Evolutionary conservation across 2,113 vertebrate genomes (phyloP).

Genomic region (Pleuronectes platessa): DNA sequence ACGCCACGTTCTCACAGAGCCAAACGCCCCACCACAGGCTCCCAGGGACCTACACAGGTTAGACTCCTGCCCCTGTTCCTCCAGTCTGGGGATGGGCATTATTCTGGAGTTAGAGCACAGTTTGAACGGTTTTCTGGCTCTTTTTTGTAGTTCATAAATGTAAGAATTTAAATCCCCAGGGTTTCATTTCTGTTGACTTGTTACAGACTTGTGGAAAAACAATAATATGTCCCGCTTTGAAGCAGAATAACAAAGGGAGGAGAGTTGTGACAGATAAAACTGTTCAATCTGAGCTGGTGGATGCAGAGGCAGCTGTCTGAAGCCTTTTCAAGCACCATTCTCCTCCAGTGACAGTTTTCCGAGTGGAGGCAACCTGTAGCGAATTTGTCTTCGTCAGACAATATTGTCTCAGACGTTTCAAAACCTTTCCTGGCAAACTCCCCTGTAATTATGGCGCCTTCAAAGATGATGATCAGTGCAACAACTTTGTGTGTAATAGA

Average conservation of each 20-base stretch:
- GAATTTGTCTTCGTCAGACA: constrained; percentile 70
- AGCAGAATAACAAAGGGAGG: constrained; percentile 7
- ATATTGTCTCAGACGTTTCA: constrained; percentile 63
- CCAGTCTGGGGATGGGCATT: constrained; percentile 2
- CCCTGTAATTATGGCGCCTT: constrained; percentile 71
- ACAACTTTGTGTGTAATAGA: constrained; percentile 66
- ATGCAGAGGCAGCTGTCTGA: constrained; percentile 11
- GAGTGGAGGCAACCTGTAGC: constrained; percentile 53
- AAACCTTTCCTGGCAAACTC: constrained; percentile 51
- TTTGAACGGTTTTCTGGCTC: not conserved
- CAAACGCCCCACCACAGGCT: constrained; percentile 54
- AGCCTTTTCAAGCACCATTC: constrained; percentile 8
- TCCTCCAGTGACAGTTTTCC: constrained; percentile 22
- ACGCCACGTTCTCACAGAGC: constrained; percentile 70
- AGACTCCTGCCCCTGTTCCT: constrained; percentile 9
- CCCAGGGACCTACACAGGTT: constrained; percentile 49
- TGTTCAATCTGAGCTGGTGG: not conserved
- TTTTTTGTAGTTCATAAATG: constrained; percentile 8
- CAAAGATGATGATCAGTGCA: constrained; percentile 62
- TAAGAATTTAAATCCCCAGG: not conserved
- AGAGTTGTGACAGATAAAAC: constrained; percentile 4
- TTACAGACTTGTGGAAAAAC: not conserved
- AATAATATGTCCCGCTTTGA: not conserved
- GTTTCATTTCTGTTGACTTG: not conserved
- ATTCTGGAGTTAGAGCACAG: not conserved